These are phyloP conservation scores for Helleia helle DNA, from an alignment of 2,888 invertebrate species.

Conservation along the genomic window DNA sequence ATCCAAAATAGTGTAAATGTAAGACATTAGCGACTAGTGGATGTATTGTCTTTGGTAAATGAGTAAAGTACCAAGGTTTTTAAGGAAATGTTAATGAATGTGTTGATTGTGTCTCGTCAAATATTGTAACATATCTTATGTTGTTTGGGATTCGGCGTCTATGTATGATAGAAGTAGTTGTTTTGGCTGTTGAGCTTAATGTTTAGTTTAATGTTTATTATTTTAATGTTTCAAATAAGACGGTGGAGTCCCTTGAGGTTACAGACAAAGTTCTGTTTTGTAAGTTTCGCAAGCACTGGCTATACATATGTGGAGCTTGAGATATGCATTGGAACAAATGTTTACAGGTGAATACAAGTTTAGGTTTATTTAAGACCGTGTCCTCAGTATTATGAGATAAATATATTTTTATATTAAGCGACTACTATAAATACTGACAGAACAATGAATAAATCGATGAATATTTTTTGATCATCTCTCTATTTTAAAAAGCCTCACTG, in stretches of 20 bases:
- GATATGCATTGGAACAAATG: not conserved
- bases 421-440: not conserved
- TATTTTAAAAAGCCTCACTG: not conserved
- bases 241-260: not conserved
- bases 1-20: not conserved
- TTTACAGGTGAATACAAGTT: not conserved
- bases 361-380: not conserved
- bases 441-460: not conserved
- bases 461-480: conserved; percentile 6
- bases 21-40: not conserved
- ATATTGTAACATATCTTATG: conserved; percentile 8
- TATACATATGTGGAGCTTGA: too few relatives aligned
- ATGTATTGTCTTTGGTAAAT: not conserved
- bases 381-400: conserved; percentile 7
- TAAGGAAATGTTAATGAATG: conserved; percentile 5
- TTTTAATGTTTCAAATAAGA: not conserved
- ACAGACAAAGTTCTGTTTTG: not conserved
- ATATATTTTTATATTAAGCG: conserved; percentile 5
- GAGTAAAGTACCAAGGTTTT: conserved; percentile 2
- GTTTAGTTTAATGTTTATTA: not conserved
- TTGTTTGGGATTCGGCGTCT: not conserved
- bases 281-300: not conserved
- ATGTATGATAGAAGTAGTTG: not conserved
- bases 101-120: conserved; percentile 5
- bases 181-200: conserved; percentile 4